Evolutionary conservation across 2,797 vertebrate genomes (phyloP).

Genomic region (Limosa lapponica): DNA sequence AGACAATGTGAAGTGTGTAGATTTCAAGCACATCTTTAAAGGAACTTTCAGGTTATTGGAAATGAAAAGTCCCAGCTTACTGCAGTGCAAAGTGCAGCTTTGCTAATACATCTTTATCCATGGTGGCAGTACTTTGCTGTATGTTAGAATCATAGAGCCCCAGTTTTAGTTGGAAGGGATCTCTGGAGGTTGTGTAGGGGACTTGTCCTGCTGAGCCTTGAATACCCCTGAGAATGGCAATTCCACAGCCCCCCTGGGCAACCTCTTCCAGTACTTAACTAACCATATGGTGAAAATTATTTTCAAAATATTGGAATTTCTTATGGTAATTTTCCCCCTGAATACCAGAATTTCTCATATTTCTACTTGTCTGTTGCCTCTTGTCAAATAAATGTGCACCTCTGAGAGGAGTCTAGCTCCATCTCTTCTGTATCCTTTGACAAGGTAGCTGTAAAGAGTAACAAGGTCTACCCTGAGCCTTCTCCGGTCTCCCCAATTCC

Average conservation of each 20-base stretch:
- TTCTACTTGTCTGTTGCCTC: neutral
- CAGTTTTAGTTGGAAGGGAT: neutral
- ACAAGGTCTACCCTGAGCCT: neutral
- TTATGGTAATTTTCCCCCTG: neutral
- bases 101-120: neutral
- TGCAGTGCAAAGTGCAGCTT: neutral
- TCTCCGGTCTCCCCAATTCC: fast-evolving
- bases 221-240: neutral
- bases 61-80: neutral
- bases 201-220: neutral
- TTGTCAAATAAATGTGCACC: neutral
- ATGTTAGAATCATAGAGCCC: neutral
- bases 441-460: neutral
- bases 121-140: neutral
- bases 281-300: neutral
- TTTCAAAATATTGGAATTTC: neutral
- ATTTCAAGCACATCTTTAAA: neutral
- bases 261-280: neutral
- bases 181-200: neutral
- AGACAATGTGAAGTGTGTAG: neutral
- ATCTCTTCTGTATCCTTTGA: neutral
- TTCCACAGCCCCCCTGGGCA: neutral
- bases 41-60: neutral
- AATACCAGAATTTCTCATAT: neutral
- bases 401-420: neutral